Evolutionary conservation across 2,797 vertebrate genomes (phyloP), one percentile per base, ranked within the genome.

Genomic region (Borostomias antarcticus): DNA sequence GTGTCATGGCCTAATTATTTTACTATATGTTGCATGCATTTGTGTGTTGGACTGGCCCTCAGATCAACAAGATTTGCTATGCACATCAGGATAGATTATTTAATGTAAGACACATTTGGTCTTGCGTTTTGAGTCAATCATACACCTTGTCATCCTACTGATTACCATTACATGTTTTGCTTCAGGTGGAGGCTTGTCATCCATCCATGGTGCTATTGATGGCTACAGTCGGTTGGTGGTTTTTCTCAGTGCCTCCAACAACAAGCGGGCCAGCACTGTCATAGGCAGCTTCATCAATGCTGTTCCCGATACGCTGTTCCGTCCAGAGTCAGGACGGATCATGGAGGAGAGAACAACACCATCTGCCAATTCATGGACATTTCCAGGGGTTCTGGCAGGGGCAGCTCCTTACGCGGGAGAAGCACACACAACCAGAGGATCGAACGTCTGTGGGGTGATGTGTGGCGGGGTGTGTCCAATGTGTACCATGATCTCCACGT

Each of bases 371-470:
- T 60, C 17, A 59, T 70, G 68, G 33, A 32, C 1, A 9, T 58
- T 1, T 64, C 40, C 25, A 2, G 45, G 28, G 68, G 61, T 17
- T 51, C 23, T 13, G 17, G 1, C 13, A 35, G 32, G 15, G 61
- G 25, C 0, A 64, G 45, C 51, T 40, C 54, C 47, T 17, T 69
- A 2, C 21, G 45, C 4, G 68, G 68, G 11, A 58, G 45, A 25
- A 64, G 68, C 23, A 54, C 48, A 1, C 62, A 63, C n/a, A 70
- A 64, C 6, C 61, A 70, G n/a, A 1, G 53, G 3, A 70, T 59
- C n/a, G 54, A 70, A 25, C 58, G 57, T 50, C 48, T 71, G 2
- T 65, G 68, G 69, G 26, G 48, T 8, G 62, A 60, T 45, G 32
- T 65, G 19, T 71, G 57, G 69, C 29, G 25, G 11, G 69, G 57